phyloP scores from a whole-genome alignment of 1,140 invertebrate species.

The Eumeta japonica region DNA sequence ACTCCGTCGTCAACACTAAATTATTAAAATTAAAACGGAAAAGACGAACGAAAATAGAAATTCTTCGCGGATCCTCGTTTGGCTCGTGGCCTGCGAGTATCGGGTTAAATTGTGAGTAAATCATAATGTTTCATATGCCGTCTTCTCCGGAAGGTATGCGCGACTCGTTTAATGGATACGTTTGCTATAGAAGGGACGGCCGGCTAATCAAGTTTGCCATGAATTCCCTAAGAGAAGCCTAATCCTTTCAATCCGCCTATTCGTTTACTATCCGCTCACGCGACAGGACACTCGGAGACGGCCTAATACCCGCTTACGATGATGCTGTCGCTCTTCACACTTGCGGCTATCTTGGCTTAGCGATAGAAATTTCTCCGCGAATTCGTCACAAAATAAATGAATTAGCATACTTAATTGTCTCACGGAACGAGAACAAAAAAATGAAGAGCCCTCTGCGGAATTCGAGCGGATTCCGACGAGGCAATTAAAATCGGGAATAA shows the following conservation, averaged over 20 bases:
- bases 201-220: slow-evolving; percentile 33
- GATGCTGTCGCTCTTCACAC: too few species aligned
- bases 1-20: too few species aligned
- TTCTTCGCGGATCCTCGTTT: too few species aligned
- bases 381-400: slow-evolving; percentile 39
- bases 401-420: slow-evolving; percentile 51
- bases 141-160: slow-evolving; percentile 22
- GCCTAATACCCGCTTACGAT: too few species aligned
- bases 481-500: slow-evolving; percentile 48
- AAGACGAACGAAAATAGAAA: too few species aligned
- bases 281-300: too few species aligned
- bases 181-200: too few species aligned
- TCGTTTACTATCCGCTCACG: not conserved
- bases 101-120: slow-evolving; percentile 21
- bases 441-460: slow-evolving; percentile 25
- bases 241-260: not conserved
- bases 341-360: too few species aligned
- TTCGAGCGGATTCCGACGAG: slow-evolving; percentile 31
- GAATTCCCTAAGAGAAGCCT: not conserved
- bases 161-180: slow-evolving; percentile 31
- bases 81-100: too few species aligned
- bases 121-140: slow-evolving; percentile 25
- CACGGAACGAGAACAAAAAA: slow-evolving; percentile 41
- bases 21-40: too few species aligned
- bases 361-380: slow-evolving; percentile 37